Evolutionary conservation across 2,797 vertebrate species (phyloP).

Genomic region (Odontamblyopus rebecca): DNA sequence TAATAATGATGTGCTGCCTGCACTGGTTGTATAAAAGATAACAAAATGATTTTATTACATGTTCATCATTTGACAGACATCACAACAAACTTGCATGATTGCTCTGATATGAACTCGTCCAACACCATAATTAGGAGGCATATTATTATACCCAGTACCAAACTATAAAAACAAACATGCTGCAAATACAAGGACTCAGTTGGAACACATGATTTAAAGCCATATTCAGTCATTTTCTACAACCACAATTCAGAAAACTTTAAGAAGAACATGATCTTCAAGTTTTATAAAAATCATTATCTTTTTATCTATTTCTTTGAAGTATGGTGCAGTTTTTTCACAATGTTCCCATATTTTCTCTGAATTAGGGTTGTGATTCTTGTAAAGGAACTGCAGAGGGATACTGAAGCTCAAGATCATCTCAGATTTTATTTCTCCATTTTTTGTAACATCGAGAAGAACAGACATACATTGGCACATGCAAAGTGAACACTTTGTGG

Average conservation of each 20-base stretch:
- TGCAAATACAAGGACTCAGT: conserved; percentile 56
- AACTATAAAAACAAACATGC: conserved; percentile 78
- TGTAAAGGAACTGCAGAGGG: conserved; percentile 54
- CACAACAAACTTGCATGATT: conserved; percentile 76
- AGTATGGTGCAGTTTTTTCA: background rate
- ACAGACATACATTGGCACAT: conserved; percentile 80
- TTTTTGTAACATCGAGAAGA: conserved; percentile 77
- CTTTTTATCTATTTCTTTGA: background rate
- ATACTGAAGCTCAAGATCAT: conserved; percentile 68
- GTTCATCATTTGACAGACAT: conserved; percentile 74
- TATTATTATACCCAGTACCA: conserved; percentile 54
- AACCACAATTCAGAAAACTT: background rate
- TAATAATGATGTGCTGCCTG: conserved; percentile 49
- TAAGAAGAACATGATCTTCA: background rate
- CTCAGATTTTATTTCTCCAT: conserved; percentile 69
- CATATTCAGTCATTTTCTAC: conserved; percentile 62
- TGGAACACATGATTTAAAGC: conserved; percentile 70
- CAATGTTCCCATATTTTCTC: background rate
- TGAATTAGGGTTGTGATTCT: conserved; percentile 17
- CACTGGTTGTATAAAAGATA: conserved; percentile 75
- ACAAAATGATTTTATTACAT: conserved; percentile 77
- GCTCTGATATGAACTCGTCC: conserved; percentile 62
- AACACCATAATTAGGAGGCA: conserved; percentile 63
- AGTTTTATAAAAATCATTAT: background rate
- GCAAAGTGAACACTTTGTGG: conserved; percentile 80